Percentiles rank a stretch among this genome's conserved stretches.
phyloP scores from a whole-genome alignment of 2,113 vertebrate genomes.

The Gobio gobio region DNA sequence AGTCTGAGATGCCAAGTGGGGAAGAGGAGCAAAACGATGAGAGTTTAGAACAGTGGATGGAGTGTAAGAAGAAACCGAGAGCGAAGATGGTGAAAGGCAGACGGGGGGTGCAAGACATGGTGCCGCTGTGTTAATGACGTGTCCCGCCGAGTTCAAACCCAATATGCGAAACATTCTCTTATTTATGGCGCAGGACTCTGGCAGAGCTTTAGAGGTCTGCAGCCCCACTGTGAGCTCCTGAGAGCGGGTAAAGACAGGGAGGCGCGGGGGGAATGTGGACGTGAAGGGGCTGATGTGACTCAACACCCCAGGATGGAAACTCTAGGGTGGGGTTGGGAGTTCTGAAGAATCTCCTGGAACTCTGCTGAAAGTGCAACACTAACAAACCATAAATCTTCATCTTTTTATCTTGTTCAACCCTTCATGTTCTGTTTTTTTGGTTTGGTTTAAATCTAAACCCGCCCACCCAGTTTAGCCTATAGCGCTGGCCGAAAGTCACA shows the following conservation, averaged over 20 bases:
- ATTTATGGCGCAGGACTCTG: slow-evolving; percentile 64
- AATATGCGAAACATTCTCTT: slow-evolving; percentile 66
- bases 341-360: slow-evolving; percentile 40
- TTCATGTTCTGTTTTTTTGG: neutral
- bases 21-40: slow-evolving; percentile 46
- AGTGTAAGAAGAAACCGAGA: slow-evolving; percentile 57
- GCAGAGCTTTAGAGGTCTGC: slow-evolving; percentile 38
- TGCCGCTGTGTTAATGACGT: slow-evolving; percentile 61
- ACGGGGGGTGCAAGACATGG: slow-evolving; percentile 7
- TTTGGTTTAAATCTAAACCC: neutral
- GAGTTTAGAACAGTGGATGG: slow-evolving; percentile 55
- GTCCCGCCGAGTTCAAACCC: slow-evolving; percentile 68
- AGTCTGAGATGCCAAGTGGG: slow-evolving; percentile 8
- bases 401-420: neutral
- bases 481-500: neutral
- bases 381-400: slow-evolving; percentile 14
- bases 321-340: slow-evolving; percentile 44
- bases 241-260: neutral
- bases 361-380: slow-evolving; percentile 14
- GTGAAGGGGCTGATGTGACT: slow-evolving; percentile 50
- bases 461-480: neutral
- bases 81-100: neutral
- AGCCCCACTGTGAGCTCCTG: neutral
- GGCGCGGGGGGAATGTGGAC: slow-evolving; percentile 36
- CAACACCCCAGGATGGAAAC: slow-evolving; percentile 27